phyloP scores from a whole-genome alignment of 2,113 vertebrate genomes.

The Gavialis gangeticus region DNA sequence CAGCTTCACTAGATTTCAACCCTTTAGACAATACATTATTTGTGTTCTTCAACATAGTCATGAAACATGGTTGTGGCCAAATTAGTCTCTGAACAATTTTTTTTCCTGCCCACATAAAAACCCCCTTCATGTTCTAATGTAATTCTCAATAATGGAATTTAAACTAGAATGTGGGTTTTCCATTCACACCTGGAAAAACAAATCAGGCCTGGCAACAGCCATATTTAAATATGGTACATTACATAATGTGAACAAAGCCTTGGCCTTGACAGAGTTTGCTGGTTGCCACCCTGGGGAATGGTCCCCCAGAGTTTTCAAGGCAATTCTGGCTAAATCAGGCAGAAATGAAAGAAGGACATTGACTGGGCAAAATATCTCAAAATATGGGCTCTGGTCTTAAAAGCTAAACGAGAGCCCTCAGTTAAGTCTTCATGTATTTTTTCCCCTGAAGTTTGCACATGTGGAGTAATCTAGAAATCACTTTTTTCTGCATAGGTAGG shows the following conservation, averaged over 20 bases:
- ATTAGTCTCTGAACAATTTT: background rate
- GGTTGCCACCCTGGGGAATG: background rate
- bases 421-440: background rate
- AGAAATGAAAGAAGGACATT: background rate
- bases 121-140: background rate
- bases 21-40: fast-evolving
- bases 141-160: background rate
- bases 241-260: background rate
- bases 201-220: background rate
- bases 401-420: background rate
- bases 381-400: background rate
- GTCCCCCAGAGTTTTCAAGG: background rate
- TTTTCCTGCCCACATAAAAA: background rate
- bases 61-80: background rate
- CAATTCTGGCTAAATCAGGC: background rate
- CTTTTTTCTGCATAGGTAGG: slow-evolving; percentile 26
- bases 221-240: background rate
- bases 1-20: background rate
- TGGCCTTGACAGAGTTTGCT: fast-evolving
- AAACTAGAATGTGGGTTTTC: background rate
- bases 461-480: slow-evolving; percentile 7
- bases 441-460: background rate
- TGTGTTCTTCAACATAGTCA: background rate
- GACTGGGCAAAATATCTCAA: background rate
- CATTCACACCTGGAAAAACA: background rate